Evolutionary conservation across 2,797 vertebrate species (phyloP).

Genomic region (Diceros bicornis): DNA sequence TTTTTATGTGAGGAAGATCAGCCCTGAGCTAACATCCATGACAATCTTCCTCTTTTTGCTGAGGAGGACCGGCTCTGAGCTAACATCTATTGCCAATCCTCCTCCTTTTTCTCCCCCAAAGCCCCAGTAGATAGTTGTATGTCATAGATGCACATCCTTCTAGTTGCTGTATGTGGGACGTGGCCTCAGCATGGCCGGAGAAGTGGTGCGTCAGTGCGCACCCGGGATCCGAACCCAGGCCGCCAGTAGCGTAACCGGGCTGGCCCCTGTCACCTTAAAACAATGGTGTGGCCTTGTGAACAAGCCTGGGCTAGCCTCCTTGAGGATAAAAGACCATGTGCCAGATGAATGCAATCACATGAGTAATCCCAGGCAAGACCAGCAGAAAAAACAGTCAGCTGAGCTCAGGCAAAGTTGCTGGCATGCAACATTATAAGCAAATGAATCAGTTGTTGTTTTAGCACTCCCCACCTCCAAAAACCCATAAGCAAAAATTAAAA

Average conservation of each 20-base stretch:
- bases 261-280: neutral
- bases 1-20: too few relatives aligned
- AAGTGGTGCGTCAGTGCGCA: too few relatives aligned
- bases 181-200: too few relatives aligned
- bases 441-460: conserved; percentile 7
- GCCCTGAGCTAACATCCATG: too few relatives aligned
- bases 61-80: neutral
- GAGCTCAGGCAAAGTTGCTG: neutral
- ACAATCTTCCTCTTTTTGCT: too few relatives aligned
- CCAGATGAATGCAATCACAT: neutral
- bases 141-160: too few relatives aligned
- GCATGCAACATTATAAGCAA: conserved; percentile 13
- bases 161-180: too few relatives aligned
- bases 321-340: neutral
- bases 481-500: conserved; percentile 53
- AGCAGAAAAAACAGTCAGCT: neutral
- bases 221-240: too few relatives aligned
- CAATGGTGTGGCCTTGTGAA: neutral
- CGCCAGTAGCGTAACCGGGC: too few relatives aligned
- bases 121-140: too few relatives aligned
- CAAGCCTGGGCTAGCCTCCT: neutral
- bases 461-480: neutral
- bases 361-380: neutral
- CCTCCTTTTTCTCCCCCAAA: too few relatives aligned
- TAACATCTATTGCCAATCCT: too few relatives aligned